Base-by-base conservation (phyloP, 2,888 invertebrate genomes). In the Cheilosia urbana region DNA sequence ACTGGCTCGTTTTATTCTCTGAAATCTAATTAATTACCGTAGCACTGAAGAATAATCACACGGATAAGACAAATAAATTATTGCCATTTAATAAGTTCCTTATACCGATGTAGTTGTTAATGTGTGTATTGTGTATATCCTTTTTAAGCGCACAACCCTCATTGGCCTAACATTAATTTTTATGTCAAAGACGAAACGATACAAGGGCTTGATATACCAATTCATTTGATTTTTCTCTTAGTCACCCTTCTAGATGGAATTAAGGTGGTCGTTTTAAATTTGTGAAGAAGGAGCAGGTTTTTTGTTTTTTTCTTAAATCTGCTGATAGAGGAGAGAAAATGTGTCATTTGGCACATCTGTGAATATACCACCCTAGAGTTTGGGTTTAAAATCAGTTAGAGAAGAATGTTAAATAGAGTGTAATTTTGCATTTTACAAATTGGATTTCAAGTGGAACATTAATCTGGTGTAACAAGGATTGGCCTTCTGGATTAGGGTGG, bases 41-140 rank as follows among this genome's bases (percentile, higher is more conserved):
- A 66, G 24, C 77, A 69, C 77, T 81, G 63, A 73, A 76, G 82
- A 81, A 87, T 81, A 78, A 81, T 80, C 77, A 69, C 81, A 78
- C 73, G 80, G 85, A 85, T 85, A 80, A 85, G 87, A 69, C 71
- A 77, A 82, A 81, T 87, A 87, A 87, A 87, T 87, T 76, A 87
- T 87, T 87, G 87, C 82, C 82, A 81, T 87, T 81, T 87, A 87
- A 87, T 87, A 87, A 87, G 87, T 85, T 85, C 47, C 42, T 9
- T 55, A 53, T 45, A 45, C 53, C 53, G 21, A 11, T 40, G 1
- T 30, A 6, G 4, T 9, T 40, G 19, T 21, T 17, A 13, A 15
- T 19, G 13, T 57, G 4, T 37, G 49, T 53, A 19, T 45, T 45
- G 19, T 37, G 19, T 60, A 42, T 49, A 78, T 47, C 63, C 78